A percentile compares a stretch with the other conserved stretches of the same genome.
These are phyloP conservation scores for Bos indicus DNA, from an alignment of 2,113 vertebrate species.

Conservation along the genomic window DNA sequence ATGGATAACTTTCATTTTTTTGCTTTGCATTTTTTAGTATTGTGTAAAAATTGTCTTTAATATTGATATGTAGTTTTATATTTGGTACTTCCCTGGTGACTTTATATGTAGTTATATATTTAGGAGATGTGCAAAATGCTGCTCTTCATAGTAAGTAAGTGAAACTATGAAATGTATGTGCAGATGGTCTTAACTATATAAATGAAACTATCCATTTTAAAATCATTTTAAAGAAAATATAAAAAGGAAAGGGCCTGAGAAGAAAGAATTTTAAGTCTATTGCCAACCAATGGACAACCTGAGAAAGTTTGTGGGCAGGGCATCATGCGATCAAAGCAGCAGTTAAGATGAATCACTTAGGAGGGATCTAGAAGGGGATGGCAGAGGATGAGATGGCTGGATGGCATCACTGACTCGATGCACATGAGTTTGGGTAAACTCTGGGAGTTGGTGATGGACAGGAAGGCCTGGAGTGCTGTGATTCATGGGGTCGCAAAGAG, in stretches of 20 bases:
- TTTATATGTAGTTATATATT: neutral
- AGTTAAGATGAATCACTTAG: neutral
- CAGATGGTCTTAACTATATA: neutral
- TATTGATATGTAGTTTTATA: neutral
- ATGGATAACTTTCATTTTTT: neutral
- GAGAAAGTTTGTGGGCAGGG: neutral
- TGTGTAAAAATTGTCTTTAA: neutral
- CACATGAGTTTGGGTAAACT: neutral
- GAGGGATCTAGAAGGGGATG: neutral
- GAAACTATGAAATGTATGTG: neutral
- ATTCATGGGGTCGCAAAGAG: neutral
- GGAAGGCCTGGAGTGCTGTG: rapidly evolving
- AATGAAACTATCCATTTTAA: neutral
- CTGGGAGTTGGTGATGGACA: neutral
- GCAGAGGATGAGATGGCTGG: too few species aligned
- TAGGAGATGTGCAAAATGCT: neutral
- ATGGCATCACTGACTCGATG: neutral
- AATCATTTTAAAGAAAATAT: neutral
- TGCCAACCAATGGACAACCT: neutral
- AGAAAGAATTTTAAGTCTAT: neutral
- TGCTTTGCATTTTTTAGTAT: neutral
- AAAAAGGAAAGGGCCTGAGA: neutral
- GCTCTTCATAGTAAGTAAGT: neutral
- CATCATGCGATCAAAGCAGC: neutral
- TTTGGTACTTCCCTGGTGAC: neutral